A percentile compares a stretch with the other conserved stretches of the same genome.
These are phyloP conservation scores for Holotrichia oblita DNA, from an alignment of 1,140 invertebrate species.

Conservation along the genomic window DNA sequence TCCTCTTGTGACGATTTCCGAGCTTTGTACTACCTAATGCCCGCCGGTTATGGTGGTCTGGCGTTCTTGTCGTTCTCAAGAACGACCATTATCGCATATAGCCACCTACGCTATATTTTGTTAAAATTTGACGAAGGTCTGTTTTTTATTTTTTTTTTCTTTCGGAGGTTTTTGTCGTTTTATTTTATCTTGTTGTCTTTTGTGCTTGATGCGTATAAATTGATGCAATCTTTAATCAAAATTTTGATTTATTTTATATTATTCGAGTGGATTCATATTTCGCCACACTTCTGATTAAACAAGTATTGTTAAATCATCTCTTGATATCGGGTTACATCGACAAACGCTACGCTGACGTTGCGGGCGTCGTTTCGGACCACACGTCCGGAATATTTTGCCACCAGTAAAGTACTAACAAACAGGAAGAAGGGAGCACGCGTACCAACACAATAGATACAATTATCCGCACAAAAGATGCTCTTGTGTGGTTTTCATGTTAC, in stretches of 20 bases:
- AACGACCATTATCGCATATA: no score
- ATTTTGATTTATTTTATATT: no score
- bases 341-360: not conserved
- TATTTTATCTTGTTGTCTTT: no score
- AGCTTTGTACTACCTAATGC: slow-evolving; percentile 8
- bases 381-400: not conserved
- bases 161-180: no score
- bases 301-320: slow-evolving; percentile 14
- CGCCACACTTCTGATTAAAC: not conserved
- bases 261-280: not conserved
- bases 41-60: not conserved
- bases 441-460: slow-evolving; percentile 8
- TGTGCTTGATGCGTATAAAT: no score
- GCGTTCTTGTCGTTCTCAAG: not conserved
- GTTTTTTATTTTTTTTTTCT: no score
- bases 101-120: no score
- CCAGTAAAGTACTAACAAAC: not conserved
- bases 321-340: not conserved
- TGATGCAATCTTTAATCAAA: no score
- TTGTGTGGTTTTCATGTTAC: not conserved
- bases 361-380: not conserved
- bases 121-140: no score
- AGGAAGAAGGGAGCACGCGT: not conserved
- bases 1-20: not conserved
- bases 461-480: not conserved